Conservation (phyloP, 2,888 invertebrate genomes). For the Melipona bicolor region DNA sequence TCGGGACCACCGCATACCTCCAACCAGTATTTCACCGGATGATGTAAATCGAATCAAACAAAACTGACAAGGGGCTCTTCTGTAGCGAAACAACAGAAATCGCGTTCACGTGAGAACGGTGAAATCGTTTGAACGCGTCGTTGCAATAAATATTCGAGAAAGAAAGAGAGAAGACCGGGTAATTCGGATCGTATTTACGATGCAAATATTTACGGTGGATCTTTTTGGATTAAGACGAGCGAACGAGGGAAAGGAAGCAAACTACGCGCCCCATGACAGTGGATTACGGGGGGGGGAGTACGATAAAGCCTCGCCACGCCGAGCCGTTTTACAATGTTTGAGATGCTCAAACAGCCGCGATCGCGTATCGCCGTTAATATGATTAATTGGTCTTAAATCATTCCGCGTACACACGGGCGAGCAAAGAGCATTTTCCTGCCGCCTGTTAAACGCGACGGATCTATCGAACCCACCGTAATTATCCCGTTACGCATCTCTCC, state of each 20-base stretch:
- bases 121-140: neutral
- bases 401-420: neutral
- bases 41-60: neutral
- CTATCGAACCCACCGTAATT: conserved; percentile 13
- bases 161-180: no score
- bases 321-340: neutral
- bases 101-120: no score
- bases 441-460: conserved; percentile 8
- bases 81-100: neutral
- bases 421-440: neutral
- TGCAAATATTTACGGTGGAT: neutral
- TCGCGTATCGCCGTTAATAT: neutral
- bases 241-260: neutral
- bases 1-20: neutral
- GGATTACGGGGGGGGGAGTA: neutral
- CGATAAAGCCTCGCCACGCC: neutral
- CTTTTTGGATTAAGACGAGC: neutral
- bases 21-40: no score
- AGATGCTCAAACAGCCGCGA: neutral
- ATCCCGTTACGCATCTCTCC: conserved; percentile 2
- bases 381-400: conserved; percentile 7
- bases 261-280: no score
- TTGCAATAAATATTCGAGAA: neutral
- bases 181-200: neutral
- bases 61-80: neutral